Percentiles rank a stretch among this genome's conserved stretches.
Conservation (phyloP, 2,797 vertebrate species). For the Sibirionetta formosa region DNA sequence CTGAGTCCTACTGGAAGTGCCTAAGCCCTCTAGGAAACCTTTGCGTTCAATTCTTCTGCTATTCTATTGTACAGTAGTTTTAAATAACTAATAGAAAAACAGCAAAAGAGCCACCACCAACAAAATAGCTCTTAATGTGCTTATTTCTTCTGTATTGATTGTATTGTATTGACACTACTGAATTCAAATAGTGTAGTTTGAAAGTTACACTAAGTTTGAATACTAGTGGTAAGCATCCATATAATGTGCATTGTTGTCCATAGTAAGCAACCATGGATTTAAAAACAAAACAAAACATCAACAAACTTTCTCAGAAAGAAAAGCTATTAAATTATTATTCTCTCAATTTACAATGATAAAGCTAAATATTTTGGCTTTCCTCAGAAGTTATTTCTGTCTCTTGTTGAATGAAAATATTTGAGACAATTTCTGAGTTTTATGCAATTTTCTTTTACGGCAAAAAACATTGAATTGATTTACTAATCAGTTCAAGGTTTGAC, state of each 20-base stretch:
- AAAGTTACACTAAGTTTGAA: not conserved
- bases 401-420: not conserved
- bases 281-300: not conserved
- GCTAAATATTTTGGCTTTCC: not conserved
- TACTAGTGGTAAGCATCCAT: not conserved
- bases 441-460: not conserved
- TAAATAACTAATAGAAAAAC: not conserved
- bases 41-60: not conserved
- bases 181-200: not conserved
- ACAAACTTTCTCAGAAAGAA: not conserved
- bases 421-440: not conserved
- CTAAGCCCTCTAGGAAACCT: not conserved
- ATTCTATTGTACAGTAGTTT: not conserved
- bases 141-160: not conserved
- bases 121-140: not conserved
- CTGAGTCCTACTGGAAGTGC: not conserved
- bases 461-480: not conserved
- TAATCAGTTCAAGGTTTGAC: constrained; percentile 19
- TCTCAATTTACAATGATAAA: not conserved
- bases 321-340: not conserved
- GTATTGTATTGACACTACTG: not conserved
- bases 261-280: not conserved
- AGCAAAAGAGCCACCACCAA: not conserved
- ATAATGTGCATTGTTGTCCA: accelerated
- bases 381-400: not conserved